Conservation (phyloP, 2,888 invertebrate genomes). For the Synanthedon andrenaeformis region DNA sequence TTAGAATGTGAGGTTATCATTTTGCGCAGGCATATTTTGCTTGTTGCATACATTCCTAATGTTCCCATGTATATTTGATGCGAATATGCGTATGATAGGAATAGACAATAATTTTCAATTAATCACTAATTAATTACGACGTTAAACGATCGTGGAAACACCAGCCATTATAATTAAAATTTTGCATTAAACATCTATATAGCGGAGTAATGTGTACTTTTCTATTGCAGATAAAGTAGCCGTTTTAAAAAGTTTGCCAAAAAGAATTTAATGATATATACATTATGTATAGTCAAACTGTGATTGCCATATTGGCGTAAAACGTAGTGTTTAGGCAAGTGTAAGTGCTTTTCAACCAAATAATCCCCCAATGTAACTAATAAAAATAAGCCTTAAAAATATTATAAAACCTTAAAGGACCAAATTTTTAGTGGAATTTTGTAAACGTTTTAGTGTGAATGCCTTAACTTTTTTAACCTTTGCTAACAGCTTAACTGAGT, state of each 20-base stretch:
- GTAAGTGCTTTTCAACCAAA: conserved; percentile 54
- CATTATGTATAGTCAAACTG: conserved; percentile 22
- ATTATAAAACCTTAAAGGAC: conserved; percentile 53
- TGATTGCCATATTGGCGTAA: conserved; percentile 60
- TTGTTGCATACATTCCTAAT: too few species aligned
- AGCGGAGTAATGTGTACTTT: not conserved
- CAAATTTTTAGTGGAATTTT: conserved; percentile 44
- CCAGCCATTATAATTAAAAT: too few species aligned
- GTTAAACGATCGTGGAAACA: too few species aligned
- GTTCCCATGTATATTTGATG: too few species aligned
- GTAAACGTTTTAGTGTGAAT: conserved; percentile 38
- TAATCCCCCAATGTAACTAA: conserved; percentile 35
- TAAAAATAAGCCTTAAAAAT: conserved; percentile 45
- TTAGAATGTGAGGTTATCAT: too few species aligned
- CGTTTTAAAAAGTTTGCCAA: conserved; percentile 16
- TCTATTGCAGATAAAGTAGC: conserved; percentile 6
- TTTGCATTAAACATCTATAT: too few species aligned
- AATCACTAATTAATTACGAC: too few species aligned
- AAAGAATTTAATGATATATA: not conserved
- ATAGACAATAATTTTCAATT: too few species aligned
- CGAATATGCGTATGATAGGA: too few species aligned
- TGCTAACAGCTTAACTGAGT: not conserved
- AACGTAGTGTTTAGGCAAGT: conserved; percentile 28
- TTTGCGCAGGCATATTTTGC: too few species aligned
- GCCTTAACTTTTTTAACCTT: conserved; percentile 51